Conservation (phyloP, 2,888 invertebrate genomes). For the Napeogenes inachia region DNA sequence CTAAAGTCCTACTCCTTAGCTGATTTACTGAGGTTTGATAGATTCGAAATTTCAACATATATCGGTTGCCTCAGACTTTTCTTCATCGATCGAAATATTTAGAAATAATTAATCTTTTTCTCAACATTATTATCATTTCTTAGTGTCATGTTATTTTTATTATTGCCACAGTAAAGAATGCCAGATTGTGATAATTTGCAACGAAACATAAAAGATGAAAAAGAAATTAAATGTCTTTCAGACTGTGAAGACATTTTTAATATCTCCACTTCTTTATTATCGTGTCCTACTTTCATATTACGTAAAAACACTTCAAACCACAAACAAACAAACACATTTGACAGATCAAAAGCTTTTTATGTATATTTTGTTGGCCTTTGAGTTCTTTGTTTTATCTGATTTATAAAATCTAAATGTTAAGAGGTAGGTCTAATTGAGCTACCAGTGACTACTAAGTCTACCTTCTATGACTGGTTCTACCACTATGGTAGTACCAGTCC, state of each 20-base stretch:
- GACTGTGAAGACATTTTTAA: neutral
- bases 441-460: too few species aligned
- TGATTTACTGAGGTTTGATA: too few species aligned
- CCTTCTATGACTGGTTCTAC: too few species aligned
- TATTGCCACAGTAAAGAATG: neutral
- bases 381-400: neutral
- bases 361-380: neutral
- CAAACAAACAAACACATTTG: neutral
- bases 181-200: neutral
- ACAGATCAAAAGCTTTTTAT: constrained; percentile 2
- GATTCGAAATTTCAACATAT: too few species aligned
- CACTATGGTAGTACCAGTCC: too few species aligned
- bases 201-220: neutral
- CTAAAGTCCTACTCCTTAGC: too few species aligned
- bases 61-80: too few species aligned
- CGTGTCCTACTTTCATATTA: neutral
- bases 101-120: too few species aligned
- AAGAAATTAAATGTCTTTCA: constrained; percentile 2
- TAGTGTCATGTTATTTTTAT: neutral
- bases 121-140: too few species aligned
- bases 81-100: too few species aligned
- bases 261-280: neutral
- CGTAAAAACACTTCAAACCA: constrained; percentile 1
- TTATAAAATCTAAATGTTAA: neutral
- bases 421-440: too few species aligned